Evolutionary conservation across 2,888 invertebrate genomes (phyloP), one percentile per base, ranked within the genome.

Genomic region (Alcis repandata): DNA sequence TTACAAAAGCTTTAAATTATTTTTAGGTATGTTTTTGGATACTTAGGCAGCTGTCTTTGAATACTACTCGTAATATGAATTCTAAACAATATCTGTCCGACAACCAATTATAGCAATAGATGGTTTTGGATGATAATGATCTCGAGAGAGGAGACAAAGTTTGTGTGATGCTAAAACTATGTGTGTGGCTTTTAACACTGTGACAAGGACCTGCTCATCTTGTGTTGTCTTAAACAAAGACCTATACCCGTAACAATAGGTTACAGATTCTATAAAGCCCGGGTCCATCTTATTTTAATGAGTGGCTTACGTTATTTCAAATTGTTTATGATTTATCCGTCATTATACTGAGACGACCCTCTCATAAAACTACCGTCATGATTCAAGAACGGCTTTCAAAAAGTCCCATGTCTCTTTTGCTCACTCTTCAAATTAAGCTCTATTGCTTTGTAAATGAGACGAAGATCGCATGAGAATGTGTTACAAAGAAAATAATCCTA

Each of bases 401-500:
- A 69, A 74, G 79, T 72, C 78, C 74, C 75, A 80, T 75, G 63
- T 70, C 62, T 54, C 52, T 61, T n/a, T 40, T 22, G 32, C 15
- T 36, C 17, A 49, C 15, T 2, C 51, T 4, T 3, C 36, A 78
- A 58, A 72, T 58, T 66, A 54, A 63, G 66, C 81, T 74, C 64
- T 83, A 71, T 45, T 1, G 0, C 1, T 3, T 9, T 0, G 17
- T 7, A 11, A 19, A 78, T 83, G 71, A 72, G 79, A 75, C 67
- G 38, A 60, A 69, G 71, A 67, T 85, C 43, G 61, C 36, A 7
- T 64, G 72, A 33, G 20, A 38, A 10, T 59, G n/a, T 10, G 49
- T 66, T 74, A 85, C 84, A 87, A 86, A 83, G 85, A 88, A 89
- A 89, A 88, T 88, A 85, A 85, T 86, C 82, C 71, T 71, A 73